Evolutionary conservation across 1,140 invertebrate genomes (phyloP).

Genomic region (Steinernema feltiae): DNA sequence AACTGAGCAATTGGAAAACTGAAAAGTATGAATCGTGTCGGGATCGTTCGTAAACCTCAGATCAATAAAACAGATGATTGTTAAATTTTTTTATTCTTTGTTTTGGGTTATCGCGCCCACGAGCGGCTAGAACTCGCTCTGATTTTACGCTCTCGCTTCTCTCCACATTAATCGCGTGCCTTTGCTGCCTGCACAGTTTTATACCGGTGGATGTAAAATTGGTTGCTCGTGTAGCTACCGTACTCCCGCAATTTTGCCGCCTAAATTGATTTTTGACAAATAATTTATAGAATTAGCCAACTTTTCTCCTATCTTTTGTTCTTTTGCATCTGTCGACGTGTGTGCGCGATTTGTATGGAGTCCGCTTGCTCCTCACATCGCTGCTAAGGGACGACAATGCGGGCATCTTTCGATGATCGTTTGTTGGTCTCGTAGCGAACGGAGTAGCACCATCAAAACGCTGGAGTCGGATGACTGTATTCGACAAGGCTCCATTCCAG

Average conservation of each 20-base stretch:
- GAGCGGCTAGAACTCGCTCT: background rate
- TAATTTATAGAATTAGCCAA: background rate
- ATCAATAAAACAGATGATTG: background rate
- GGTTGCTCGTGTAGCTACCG: too few species aligned
- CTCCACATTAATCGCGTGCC: background rate
- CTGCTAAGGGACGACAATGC: too few species aligned
- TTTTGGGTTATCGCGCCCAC: too few species aligned
- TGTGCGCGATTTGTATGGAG: too few species aligned
- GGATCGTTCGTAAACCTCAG: background rate
- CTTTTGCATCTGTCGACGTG: background rate
- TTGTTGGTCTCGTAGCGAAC: too few species aligned
- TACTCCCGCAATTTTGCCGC: background rate
- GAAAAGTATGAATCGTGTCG: background rate
- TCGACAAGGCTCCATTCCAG: too few species aligned
- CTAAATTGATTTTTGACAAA: background rate
- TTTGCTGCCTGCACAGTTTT: too few species aligned
- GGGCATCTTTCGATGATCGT: too few species aligned
- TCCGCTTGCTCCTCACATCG: too few species aligned
- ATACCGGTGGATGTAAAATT: too few species aligned
- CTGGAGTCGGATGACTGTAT: too few species aligned
- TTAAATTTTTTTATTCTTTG: background rate
- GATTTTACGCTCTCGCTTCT: background rate
- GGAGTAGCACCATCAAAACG: too few species aligned
- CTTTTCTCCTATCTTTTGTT: background rate
- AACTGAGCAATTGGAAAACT: background rate